Conservation (phyloP, 2,888 invertebrate genomes). For the Acanthosoma haemorrhoidale region DNA sequence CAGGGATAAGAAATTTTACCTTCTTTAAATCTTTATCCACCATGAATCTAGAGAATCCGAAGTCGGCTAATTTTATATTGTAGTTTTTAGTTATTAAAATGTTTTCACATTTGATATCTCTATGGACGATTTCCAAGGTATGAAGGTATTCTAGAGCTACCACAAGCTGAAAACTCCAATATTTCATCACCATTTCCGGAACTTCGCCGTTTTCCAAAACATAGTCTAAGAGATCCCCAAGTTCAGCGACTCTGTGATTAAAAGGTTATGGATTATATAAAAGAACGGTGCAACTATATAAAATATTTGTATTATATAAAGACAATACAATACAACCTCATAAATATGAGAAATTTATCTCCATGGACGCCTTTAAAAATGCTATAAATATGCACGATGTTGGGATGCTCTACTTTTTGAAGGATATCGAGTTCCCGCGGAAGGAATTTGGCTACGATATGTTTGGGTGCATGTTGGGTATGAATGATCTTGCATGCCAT, state of each 20-base stretch:
- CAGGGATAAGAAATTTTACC: no score
- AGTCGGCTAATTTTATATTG: slow-evolving; percentile 76
- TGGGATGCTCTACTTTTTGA: slow-evolving; percentile 68
- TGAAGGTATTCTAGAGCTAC: slow-evolving; percentile 67
- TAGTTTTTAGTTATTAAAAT: slow-evolving; percentile 64
- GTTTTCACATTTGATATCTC: slow-evolving; percentile 81
- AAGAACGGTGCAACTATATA: no score
- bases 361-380: slow-evolving; percentile 61
- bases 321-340: slow-evolving; percentile 50
- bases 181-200: slow-evolving; percentile 60
- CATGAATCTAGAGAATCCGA: slow-evolving; percentile 62
- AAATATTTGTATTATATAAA: neutral
- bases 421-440: slow-evolving; percentile 76
- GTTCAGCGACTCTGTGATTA: slow-evolving; percentile 55
- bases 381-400: slow-evolving; percentile 70
- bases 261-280: neutral
- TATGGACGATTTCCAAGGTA: slow-evolving; percentile 66
- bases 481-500: slow-evolving; percentile 70
- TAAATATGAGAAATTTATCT: slow-evolving; percentile 68
- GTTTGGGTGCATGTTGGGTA: slow-evolving; percentile 64
- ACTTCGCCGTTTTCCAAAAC: slow-evolving; percentile 62
- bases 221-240: slow-evolving; percentile 72
- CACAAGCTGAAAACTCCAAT: slow-evolving; percentile 66
- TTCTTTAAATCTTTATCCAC: slow-evolving; percentile 3
- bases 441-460: slow-evolving; percentile 73